phyloP scores from a whole-genome alignment of 2,888 invertebrate species.

The Tiliacea citrago region DNA sequence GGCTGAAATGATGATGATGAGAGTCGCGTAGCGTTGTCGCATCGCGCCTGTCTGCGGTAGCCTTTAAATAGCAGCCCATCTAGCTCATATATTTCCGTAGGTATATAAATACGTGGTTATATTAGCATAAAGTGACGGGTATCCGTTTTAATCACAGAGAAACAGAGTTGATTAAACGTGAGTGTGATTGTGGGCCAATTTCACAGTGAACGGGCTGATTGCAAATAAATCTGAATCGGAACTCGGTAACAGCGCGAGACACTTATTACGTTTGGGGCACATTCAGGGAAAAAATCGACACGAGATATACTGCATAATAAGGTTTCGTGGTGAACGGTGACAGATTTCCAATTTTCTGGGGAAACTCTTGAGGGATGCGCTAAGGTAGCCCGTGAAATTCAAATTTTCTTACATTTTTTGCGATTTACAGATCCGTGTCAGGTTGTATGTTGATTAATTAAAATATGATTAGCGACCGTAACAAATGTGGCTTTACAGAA shows the following conservation, averaged over 20 bases:
- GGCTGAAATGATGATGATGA: too few relatives aligned
- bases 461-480: too few relatives aligned
- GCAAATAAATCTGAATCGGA: conserved; percentile 71
- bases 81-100: conserved; percentile 9
- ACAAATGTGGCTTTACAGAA: too few relatives aligned
- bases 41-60: too few relatives aligned
- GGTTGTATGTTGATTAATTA: too few relatives aligned
- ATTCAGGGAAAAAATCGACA: conserved; percentile 24
- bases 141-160: conserved; percentile 67
- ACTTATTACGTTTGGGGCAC: conserved; percentile 45
- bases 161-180: conserved; percentile 73
- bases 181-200: conserved; percentile 71
- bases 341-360: conserved; percentile 4
- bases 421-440: too few relatives aligned
- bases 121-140: conserved; percentile 56
- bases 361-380: not conserved
- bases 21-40: too few relatives aligned
- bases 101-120: conserved; percentile 17
- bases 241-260: conserved; percentile 35
- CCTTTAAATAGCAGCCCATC: not conserved
- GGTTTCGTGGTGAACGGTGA: conserved; percentile 1
- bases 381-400: too few relatives aligned
- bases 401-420: too few relatives aligned
- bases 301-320: conserved; percentile 16
- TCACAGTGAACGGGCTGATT: conserved; percentile 72